Evolutionary conservation across 1,140 invertebrate genomes (phyloP), one percentile per base, ranked within the genome.

Genomic region (Acarapis woodi): DNA sequence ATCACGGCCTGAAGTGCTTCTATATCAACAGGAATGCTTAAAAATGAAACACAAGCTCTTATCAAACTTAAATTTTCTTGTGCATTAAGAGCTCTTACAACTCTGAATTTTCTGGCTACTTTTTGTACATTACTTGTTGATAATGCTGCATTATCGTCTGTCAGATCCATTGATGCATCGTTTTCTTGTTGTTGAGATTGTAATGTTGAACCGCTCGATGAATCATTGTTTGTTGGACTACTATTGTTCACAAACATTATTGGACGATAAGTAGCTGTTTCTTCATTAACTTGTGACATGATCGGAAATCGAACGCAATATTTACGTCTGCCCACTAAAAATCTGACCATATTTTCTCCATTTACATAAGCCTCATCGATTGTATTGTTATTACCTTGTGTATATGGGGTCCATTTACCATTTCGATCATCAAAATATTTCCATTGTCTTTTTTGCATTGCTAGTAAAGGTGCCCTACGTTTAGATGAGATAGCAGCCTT

Each of bases 381-480:
- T 1, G 68, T 56, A 47, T 71, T 67, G 51, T 80, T 80, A 44
- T 78, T 78, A 4, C 60, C 48, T 3, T 63, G 52, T 2, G 68
- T 67, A 47, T 82, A 82, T 20, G 65, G 57, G 33, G 66, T 72
- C 78, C 78, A 83, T 48, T 71, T 70, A 5, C 73, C 73, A 9
- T 66, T 68, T 12, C 67, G 66, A 19, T 77, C 61, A 51, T 83
- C 76, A 53, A 76, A 80, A 75, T 75, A 82, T 47, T 76, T 74
- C 78, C 77, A 83, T 20, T 42, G 39, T 5, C 48, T 31, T 35
- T 43, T 45, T 45, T 48, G 64, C 43, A 72, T 69, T 42, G 65
- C 62, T 39, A 71, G 65, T 57, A 79, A 69, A 4, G 66, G 57
- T 20, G 63, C 59, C 50, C 73, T 73, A 24, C 75, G 58, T 39